phyloP scores from a whole-genome alignment of 2,113 vertebrate genomes.

The Notothenia coriiceps region DNA sequence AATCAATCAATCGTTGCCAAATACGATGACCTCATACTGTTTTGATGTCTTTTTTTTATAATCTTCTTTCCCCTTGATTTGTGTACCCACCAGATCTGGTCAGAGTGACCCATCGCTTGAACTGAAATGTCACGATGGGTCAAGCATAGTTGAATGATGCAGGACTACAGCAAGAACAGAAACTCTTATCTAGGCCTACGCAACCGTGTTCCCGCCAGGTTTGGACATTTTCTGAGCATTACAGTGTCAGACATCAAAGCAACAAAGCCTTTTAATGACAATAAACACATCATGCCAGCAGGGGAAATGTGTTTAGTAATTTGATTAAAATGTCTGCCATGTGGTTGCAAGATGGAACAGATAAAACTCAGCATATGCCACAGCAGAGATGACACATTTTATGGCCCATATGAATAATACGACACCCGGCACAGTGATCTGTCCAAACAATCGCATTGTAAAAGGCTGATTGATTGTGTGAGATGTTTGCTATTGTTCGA shows the following conservation, averaged over 20 bases:
- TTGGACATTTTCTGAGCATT: conserved; percentile 40
- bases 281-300: conserved; percentile 65
- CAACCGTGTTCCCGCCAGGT: conserved; percentile 22
- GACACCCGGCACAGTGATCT: conserved; percentile 14
- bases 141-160: conserved; percentile 27
- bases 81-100: conserved; percentile 26
- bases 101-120: conserved; percentile 49
- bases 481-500: conserved; percentile 54
- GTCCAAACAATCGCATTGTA: conserved; percentile 13
- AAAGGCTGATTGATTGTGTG: conserved; percentile 72
- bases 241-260: conserved; percentile 49
- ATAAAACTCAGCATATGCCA: conserved; percentile 76
- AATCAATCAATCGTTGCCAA: conserved; percentile 57
- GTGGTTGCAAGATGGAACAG: conserved; percentile 65
- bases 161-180: conserved; percentile 33
- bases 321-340: conserved; percentile 73
- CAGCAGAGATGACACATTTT: conserved; percentile 62
- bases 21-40: conserved; percentile 53
- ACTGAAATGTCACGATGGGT: conserved; percentile 54
- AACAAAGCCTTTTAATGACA: conserved; percentile 57
- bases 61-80: conserved; percentile 21
- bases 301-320: conserved; percentile 72
- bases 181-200: conserved; percentile 48
- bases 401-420: conserved; percentile 48
- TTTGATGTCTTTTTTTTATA: conserved; percentile 14